These are phyloP conservation scores for Umimayanthus kanabou DNA, from an alignment of 92 coral and sea anemone species.

Conservation along the genomic window DNA sequence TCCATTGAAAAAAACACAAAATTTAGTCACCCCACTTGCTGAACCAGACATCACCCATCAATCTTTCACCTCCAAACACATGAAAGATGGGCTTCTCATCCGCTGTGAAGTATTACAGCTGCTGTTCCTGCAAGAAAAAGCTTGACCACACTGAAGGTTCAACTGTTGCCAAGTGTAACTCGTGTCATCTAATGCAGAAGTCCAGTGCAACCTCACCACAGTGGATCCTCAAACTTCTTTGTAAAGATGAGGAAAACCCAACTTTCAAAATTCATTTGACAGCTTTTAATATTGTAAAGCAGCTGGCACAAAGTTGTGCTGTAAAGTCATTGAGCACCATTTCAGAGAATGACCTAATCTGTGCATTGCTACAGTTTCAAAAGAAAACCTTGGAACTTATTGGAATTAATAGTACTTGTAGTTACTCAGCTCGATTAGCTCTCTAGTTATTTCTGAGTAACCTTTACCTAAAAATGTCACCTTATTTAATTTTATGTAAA, in stretches of 20 bases:
- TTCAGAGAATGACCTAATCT: neutral
- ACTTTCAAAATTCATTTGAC: neutral
- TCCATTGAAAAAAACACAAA: neutral
- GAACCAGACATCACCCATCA: too few relatives aligned
- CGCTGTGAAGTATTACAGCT: too few relatives aligned
- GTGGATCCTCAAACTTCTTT: conserved; percentile 1
- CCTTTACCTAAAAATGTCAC: too few relatives aligned
- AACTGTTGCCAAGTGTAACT: neutral
- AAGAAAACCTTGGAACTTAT: neutral
- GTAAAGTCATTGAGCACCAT: neutral
- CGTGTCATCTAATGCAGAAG: neutral
- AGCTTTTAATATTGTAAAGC: too few relatives aligned
- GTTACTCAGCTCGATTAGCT: too few relatives aligned
- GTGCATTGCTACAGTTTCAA: conserved; percentile 2
- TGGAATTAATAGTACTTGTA: too few relatives aligned
- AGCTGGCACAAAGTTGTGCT: neutral
- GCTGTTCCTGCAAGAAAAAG: too few relatives aligned
- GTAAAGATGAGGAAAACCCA: neutral
- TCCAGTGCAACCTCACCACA: neutral
- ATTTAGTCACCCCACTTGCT: neutral
- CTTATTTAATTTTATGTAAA: too few relatives aligned
- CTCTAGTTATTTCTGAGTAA: too few relatives aligned
- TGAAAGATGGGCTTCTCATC: neutral
- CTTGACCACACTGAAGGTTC: neutral
- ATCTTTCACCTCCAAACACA: too few relatives aligned